phyloP scores from a whole-genome alignment of 2,113 vertebrate genomes.

The Catagonus wagneri region DNA sequence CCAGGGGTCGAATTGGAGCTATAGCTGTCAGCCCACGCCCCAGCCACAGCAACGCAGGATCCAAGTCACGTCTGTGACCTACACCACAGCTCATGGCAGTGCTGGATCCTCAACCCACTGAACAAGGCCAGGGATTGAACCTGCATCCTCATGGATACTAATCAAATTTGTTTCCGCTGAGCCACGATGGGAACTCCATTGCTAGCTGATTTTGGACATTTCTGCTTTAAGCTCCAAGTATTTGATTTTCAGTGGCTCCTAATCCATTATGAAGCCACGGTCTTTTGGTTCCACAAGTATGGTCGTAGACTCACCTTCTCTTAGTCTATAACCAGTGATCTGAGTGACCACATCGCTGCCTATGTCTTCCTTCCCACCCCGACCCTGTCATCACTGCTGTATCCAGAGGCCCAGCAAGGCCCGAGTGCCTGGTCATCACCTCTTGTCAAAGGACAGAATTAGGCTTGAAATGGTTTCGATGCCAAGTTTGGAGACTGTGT shows the following conservation, averaged over 20 bases:
- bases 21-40: no score
- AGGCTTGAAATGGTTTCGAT: accelerated
- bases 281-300: accelerated
- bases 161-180: no score
- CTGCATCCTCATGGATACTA: no score
- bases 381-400: accelerated
- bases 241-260: not conserved
- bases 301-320: not conserved
- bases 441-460: not conserved
- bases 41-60: no score
- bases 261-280: no score
- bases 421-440: not conserved
- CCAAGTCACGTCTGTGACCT: no score
- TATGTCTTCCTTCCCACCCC: accelerated
- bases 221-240: not conserved
- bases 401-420: not conserved
- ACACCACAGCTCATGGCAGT: no score
- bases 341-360: not conserved
- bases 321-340: not conserved
- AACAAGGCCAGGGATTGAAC: no score
- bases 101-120: no score
- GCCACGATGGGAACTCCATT: no score
- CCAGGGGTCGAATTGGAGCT: no score
- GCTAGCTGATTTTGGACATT: not conserved
- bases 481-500: not conserved